Evolutionary conservation across 2,888 invertebrate species (phyloP), one percentile per base, ranked within the genome.

Genomic region (Oeneis ivallda): DNA sequence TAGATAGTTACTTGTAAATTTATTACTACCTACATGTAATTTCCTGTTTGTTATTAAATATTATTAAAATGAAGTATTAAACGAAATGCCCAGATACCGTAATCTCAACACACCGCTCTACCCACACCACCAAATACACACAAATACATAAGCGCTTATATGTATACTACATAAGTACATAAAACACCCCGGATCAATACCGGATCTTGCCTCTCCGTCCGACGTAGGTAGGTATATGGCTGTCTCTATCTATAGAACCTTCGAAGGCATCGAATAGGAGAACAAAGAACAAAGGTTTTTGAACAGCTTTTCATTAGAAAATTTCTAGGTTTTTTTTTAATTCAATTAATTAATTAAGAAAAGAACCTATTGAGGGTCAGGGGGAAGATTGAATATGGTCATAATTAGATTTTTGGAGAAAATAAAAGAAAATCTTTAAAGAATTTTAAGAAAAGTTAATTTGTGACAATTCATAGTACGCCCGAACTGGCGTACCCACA

Each of bases 181-280:
- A 41, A n/a, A 4, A 9, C n/a, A 15, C 45, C 43, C 39, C 11
- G 52, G 66, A 68, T 72, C 72, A 70, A 72, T 71, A 72, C 72
- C 52, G 66, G 52, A 62, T 50, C 7, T 34, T 8, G 13, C 57
- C 7, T 49, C 59, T 43, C 67, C 41, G 17, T 71, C 66, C 67
- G 54, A 58, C 67, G n/a, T 41, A 62, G n/a, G n/a, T 52, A 58
- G 15, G n/a, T n/a, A n/a, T n/a, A n/a, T n/a, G n/a, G 2, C 32
- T 49, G 11, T 65, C 67, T 52, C 58, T 62, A 11, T 65, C 62
- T 50, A 54, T 50, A 66, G 53, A 70, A 57, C 64, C 65, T 68
- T 68, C 59, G 17, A 32, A 52, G 39, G 58, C 45, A 37, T 41
- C 11, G 13, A 15, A 10, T 56, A 43, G 37, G 11, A 39, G 53